Base-by-base conservation (phyloP, 2,113 vertebrate genomes). In the Phylloscopus trochiloides region DNA sequence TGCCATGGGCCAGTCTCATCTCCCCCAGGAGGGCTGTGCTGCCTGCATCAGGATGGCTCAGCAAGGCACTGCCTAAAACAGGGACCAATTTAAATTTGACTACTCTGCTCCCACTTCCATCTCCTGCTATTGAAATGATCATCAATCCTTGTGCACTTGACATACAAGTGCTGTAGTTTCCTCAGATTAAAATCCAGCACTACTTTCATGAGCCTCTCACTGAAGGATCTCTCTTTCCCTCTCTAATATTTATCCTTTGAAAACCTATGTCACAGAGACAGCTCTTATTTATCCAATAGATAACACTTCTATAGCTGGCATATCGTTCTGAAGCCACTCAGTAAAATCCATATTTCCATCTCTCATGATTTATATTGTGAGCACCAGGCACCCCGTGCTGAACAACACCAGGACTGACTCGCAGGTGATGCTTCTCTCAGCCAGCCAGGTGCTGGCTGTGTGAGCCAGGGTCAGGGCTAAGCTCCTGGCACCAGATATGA, bases 241-340 rank as follows among this genome's bases (percentile, higher is more conserved):
- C 87, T 97, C 95, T 96, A 94, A 96, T 97, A 96, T 96, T 92
- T 94, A 94, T 96, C 93, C 92, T 96, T 96, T 96, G 88, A 96
- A 96, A 96, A 93, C 94, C 93, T 40, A 66, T 97, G 95, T 97
- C 96, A 96, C 94, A 84, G 80, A 96, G 92, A 95, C 91, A 96
- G 96, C 96, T 96, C 93, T 96, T 96, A 96, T 95, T 97, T 96
- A 95, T 86, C 93, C 79, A 90, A 79, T 73, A 94, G 95, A 96
- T 96, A 97, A 96, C 91, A 94, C 96, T 96, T 94, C 95, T 96
- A 19, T 90, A 94, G 96, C 92, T 93, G 94, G 92, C 93, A 94
- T 88, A 95, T 90, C 48, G 0, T 96, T 94, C 71, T 73, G 90
- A 84, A 96, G 90, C 25, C 83, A 68, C 88, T 96, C 90, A 59